A percentile compares a stretch with the other conserved stretches of the same genome.
These are phyloP conservation scores for Morus bassanus DNA, from an alignment of 2,797 vertebrate genomes.

Conservation along the genomic window DNA sequence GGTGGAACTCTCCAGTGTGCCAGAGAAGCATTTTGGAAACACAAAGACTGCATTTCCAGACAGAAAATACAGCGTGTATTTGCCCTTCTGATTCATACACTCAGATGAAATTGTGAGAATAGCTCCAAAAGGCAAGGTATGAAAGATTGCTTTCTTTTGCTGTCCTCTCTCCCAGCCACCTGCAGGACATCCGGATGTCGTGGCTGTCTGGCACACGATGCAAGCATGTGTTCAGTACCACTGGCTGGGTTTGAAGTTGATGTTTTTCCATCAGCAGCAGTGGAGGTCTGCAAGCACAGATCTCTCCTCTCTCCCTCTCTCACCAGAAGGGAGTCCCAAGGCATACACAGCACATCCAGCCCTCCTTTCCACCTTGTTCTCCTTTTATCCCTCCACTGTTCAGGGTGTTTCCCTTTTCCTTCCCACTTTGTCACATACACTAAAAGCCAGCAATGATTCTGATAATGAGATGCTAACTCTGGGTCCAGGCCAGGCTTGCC, in stretches of 20 bases:
- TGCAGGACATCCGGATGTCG: neutral
- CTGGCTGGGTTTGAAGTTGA: rapidly evolving
- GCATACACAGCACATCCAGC: neutral
- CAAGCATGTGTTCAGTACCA: rapidly evolving
- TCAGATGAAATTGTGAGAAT: neutral
- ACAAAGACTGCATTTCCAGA: neutral
- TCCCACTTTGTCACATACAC: neutral
- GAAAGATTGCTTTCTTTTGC: neutral
- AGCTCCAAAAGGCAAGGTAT: neutral
- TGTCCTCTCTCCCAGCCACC: neutral
- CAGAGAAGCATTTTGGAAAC: neutral
- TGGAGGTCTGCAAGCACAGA: neutral
- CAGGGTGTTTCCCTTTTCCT: neutral
- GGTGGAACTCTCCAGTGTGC: neutral
- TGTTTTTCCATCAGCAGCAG: neutral
- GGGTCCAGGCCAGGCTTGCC: neutral
- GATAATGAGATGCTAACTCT: neutral
- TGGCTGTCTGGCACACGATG: rapidly evolving
- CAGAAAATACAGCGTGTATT: neutral
- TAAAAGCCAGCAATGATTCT: neutral
- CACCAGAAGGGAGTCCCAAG: neutral
- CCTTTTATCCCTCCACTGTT: neutral
- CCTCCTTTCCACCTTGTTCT: neutral
- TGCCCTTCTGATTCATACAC: neutral
- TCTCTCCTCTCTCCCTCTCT: neutral